Evolutionary conservation across 2,888 invertebrate species (phyloP).

Genomic region (Apeira syringaria): DNA sequence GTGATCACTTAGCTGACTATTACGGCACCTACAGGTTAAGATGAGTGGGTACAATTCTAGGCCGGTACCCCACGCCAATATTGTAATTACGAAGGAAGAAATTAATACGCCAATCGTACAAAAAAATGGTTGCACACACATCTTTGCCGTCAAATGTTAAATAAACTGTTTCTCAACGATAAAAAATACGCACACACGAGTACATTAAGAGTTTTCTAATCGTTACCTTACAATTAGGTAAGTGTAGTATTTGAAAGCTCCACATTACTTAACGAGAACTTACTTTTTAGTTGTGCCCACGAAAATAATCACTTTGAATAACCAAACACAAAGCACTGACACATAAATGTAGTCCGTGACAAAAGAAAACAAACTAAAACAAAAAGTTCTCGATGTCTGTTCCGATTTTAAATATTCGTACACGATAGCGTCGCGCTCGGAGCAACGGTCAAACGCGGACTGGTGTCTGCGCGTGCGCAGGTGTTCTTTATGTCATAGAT

Average conservation of each 20-base stretch:
- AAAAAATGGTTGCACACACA: no score
- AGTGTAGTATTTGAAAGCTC: conserved; percentile 17
- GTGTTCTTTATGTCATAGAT: conserved; percentile 53
- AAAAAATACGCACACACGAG: conserved; percentile 14
- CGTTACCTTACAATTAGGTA: conserved; percentile 14
- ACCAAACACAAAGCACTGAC: conserved; percentile 9
- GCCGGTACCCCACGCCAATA: no score
- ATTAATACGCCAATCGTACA: no score
- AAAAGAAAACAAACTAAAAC: conserved; percentile 7
- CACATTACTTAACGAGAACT: conserved; percentile 8
- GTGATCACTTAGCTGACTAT: no score
- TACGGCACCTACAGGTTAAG: no score
- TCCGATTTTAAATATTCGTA: conserved; percentile 17
- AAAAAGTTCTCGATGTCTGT: conserved; percentile 16
- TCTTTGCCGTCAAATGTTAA: neutral
- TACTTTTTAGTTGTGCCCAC: conserved; percentile 4
- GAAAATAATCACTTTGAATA: conserved; percentile 5
- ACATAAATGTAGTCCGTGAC: conserved; percentile 13
- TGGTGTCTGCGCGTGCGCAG: conserved; percentile 50
- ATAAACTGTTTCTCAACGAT: conserved; percentile 6
- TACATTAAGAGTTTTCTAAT: conserved; percentile 17
- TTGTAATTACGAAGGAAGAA: no score
- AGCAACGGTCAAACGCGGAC: conserved; percentile 34
- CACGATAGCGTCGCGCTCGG: conserved; percentile 30
- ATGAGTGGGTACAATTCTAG: no score